Evolutionary conservation across 2,888 invertebrate species (phyloP).

Genomic region (Thera britannica): DNA sequence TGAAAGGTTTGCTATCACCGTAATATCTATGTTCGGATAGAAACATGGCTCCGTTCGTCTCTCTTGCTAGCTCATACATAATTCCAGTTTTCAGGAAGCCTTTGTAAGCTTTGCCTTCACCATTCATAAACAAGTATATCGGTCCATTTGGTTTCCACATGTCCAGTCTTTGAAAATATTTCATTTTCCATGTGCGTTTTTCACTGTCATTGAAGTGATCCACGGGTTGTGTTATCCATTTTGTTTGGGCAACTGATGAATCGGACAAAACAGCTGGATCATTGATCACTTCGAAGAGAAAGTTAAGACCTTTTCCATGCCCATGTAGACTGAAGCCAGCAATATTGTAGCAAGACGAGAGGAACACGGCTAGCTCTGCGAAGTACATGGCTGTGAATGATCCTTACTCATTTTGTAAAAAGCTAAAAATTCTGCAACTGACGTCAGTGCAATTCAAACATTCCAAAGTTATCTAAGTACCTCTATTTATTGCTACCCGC

Average conservation of each 20-base stretch:
- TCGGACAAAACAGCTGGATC: constrained; percentile 43
- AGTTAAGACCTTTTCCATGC: constrained; percentile 54
- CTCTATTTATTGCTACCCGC: neutral
- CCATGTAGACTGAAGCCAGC: constrained; percentile 52
- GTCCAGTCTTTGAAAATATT: constrained; percentile 66
- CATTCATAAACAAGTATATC: constrained; percentile 67
- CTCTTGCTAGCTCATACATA: constrained; percentile 67
- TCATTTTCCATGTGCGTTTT: constrained; percentile 67
- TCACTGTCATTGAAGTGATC: constrained; percentile 67
- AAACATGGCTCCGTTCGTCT: constrained; percentile 73
- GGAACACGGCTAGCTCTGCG: constrained; percentile 38
- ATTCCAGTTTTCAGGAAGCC: constrained; percentile 62
- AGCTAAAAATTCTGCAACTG: neutral
- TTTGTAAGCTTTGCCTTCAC: constrained; percentile 62
- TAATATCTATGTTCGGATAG: constrained; percentile 74
- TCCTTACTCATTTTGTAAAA: neutral
- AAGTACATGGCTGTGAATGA: constrained; percentile 25
- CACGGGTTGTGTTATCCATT: constrained; percentile 67
- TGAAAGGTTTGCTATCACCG: constrained; percentile 68
- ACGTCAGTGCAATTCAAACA: neutral
- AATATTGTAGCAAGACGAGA: constrained; percentile 44
- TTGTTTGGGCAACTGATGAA: constrained; percentile 44
- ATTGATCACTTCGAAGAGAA: constrained; percentile 53
- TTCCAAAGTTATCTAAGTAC: neutral
- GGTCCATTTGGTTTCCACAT: constrained; percentile 64